phyloP scores from a whole-genome alignment of 1,140 invertebrate genomes.

The Pseudomyrmex cubaensis region DNA sequence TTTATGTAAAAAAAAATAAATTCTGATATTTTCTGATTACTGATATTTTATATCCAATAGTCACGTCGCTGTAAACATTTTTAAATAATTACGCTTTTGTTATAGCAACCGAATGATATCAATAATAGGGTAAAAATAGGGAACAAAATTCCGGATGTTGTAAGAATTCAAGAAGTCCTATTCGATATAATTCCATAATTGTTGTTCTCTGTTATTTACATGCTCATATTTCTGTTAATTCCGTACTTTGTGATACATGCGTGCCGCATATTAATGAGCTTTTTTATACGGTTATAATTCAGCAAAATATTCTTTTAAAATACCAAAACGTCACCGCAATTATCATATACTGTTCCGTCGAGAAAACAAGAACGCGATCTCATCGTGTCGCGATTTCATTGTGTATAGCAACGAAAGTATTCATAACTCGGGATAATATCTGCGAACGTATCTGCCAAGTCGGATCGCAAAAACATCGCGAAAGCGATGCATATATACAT shows the following conservation, averaged over 20 bases:
- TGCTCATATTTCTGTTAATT: conserved; percentile 1
- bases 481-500: neutral
- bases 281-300: conserved; percentile 37
- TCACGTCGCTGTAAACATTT: too few species aligned
- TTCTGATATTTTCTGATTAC: too few species aligned
- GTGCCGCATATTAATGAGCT: conserved; percentile 41
- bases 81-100: conserved; percentile 9
- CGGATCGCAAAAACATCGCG: conserved; percentile 40
- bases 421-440: conserved; percentile 36
- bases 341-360: conserved; percentile 38
- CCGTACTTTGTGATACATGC: conserved; percentile 25
- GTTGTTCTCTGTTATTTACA: conserved; percentile 10
- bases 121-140: neutral
- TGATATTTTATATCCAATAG: too few species aligned
- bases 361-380: conserved; percentile 21
- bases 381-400: conserved; percentile 42
- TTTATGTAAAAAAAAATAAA: too few species aligned
- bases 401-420: conserved; percentile 25
- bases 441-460: neutral
- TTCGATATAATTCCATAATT: too few species aligned
- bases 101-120: neutral
- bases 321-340: conserved; percentile 51
- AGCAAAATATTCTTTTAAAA: conserved; percentile 33
- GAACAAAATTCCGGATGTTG: conserved; percentile 27
- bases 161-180: too few species aligned